Evolutionary conservation across 2,888 invertebrate species (phyloP), one percentile per base, ranked within the genome.

Genomic region (Lasioglossum leucozonium): DNA sequence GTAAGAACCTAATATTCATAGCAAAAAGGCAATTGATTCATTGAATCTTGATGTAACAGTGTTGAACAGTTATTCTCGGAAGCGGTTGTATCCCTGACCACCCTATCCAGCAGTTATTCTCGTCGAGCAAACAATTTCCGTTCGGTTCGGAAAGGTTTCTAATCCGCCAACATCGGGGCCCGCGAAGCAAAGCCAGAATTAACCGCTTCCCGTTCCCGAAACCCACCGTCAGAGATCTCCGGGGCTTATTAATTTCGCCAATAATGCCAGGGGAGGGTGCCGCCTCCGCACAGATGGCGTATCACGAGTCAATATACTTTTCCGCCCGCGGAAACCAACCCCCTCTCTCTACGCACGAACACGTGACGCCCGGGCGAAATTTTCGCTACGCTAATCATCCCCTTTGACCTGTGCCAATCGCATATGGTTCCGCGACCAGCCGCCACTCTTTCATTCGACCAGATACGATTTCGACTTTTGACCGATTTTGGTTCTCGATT

Each of bases 211-310:
- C 91, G 91, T 93, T 91, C 90, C 87, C 91, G 51, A 51, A 51
- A 87, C 89, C 88, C 87, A 90, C 92, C 93, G 91, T 93, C 92
- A 88, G 89, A 84, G 77, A 74, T 83, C 77, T 58, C 79, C 77
- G 86, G 88, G 92, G 91, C 93, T 94, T 94, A 94, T 94, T 94
- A 94, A 94, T 94, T 94, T 93, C 88, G 91, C 93, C 93, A 93
- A 92, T 93, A 92, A 90, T 80, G 90, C 84, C 86, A 81, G 72
- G 26, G 26, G 79, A 87, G 91, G 90, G 90, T 88, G 88, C 82
- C 78, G 84, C 81, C 91, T 91, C 84, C 87, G 93, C 94, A 90
- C 94, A 94, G 94, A 94, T 94, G 94, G 94, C 90, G 91, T 89
- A 91, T 92, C 94, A 91, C 92, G 90, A 93, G 93, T 94, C 94